phyloP scores from a whole-genome alignment of 1,140 invertebrate species.

The Drosophila kohkoa region DNA sequence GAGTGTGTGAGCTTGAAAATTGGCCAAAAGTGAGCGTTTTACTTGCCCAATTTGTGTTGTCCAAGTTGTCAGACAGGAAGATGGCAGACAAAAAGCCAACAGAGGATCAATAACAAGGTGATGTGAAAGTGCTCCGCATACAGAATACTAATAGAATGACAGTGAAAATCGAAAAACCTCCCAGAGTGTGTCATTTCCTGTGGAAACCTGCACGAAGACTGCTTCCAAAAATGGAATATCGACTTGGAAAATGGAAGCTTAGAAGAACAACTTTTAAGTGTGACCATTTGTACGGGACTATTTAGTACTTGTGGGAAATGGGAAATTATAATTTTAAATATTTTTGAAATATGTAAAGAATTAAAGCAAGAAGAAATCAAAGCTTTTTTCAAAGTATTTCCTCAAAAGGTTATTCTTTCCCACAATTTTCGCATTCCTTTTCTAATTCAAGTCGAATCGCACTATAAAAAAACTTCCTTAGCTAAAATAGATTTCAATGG shows the following conservation, averaged over 20 bases:
- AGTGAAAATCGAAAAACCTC: conserved; percentile 66
- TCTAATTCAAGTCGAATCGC: no score
- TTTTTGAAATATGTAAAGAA: no score
- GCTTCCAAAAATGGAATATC: neutral
- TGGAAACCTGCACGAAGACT: conserved; percentile 18
- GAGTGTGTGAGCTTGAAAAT: conserved; percentile 56
- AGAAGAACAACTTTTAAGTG: neutral
- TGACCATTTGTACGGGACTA: neutral
- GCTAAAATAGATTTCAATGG: no score
- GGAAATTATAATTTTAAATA: no score
- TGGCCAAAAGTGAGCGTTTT: conserved; percentile 81
- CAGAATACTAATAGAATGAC: conserved; percentile 56
- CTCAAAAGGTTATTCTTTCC: no score
- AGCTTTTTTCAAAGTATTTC: no score
- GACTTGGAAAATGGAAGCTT: neutral
- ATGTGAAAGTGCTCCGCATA: conserved; percentile 66
- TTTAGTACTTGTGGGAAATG: neutral
- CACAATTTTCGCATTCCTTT: no score
- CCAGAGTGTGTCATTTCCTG: conserved; percentile 55
- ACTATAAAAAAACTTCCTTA: no score
- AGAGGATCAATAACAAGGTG: conserved; percentile 30
- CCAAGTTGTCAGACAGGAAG: conserved; percentile 77
- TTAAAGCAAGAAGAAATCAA: no score
- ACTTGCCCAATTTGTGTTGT: conserved; percentile 73
- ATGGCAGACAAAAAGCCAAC: conserved; percentile 23